Conservation (phyloP, 2,888 invertebrate genomes). For the Graphium colonna region DNA sequence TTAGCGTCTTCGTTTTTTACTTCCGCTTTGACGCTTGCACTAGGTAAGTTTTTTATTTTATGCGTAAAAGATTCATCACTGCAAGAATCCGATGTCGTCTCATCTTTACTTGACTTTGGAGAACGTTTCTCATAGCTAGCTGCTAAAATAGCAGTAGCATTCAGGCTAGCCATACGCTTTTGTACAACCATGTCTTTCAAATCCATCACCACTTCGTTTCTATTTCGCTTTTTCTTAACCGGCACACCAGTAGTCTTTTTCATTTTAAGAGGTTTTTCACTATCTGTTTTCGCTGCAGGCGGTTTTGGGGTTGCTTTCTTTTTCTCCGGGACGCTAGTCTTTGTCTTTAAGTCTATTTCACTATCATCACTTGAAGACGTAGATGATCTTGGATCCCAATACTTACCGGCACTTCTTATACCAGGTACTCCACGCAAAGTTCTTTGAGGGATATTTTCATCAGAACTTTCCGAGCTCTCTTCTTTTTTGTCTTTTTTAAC, state of each 20-base stretch:
- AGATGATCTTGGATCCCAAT: constrained; percentile 90
- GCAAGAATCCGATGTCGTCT: constrained; percentile 79
- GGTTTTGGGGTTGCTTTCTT: constrained; percentile 60
- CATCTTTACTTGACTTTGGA: constrained; percentile 78
- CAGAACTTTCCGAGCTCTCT: constrained; percentile 71
- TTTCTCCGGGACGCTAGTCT: constrained; percentile 50
- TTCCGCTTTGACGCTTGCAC: constrained; percentile 79
- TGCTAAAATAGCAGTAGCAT: constrained; percentile 93
- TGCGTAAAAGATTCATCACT: constrained; percentile 76
- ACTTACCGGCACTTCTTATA: constrained; percentile 87
- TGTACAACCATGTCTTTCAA: constrained; percentile 92
- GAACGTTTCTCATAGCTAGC: constrained; percentile 91
- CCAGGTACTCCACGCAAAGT: constrained; percentile 85
- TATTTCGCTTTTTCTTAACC: constrained; percentile 78
- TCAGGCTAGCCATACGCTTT: constrained; percentile 94
- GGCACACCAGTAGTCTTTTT: constrained; percentile 65
- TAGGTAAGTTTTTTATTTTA: constrained; percentile 74
- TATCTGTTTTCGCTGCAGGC: constrained; percentile 65
- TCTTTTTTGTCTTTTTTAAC: constrained; percentile 61
- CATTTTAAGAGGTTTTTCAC: constrained; percentile 71
- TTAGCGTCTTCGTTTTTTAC: constrained; percentile 67
- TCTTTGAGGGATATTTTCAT: constrained; percentile 78
- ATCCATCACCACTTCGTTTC: constrained; percentile 86
- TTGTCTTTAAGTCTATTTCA: constrained; percentile 68
- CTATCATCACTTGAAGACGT: constrained; percentile 81